phyloP scores from a whole-genome alignment of 2,797 vertebrate species.

The Stomatorhinus walkeri region DNA sequence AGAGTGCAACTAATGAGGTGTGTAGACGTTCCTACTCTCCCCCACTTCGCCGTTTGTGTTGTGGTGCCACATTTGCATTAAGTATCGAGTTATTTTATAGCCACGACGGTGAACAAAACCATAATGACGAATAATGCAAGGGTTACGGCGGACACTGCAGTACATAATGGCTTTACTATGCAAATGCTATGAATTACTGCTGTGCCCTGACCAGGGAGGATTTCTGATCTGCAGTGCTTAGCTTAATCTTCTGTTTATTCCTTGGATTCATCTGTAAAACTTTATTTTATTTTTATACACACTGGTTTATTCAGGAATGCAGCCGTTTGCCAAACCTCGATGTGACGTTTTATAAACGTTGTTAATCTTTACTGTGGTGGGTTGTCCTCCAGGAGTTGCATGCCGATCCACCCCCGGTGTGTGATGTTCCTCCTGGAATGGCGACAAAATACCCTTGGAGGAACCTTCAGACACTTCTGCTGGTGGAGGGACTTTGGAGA shows the following conservation, averaged over 20 bases:
- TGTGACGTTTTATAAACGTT: background rate
- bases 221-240: background rate
- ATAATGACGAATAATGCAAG: background rate
- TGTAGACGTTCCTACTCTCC: background rate
- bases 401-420: background rate
- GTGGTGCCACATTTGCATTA: background rate
- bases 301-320: background rate
- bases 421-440: background rate
- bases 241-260: background rate
- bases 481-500: background rate
- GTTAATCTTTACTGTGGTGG: background rate
- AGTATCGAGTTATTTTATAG: background rate
- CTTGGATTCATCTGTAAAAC: background rate
- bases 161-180: background rate
- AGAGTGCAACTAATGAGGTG: background rate
- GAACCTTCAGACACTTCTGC: background rate
- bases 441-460: background rate
- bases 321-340: background rate
- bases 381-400: background rate
- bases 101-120: background rate
- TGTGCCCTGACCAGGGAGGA: background rate
- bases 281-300: background rate
- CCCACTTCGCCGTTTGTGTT: background rate
- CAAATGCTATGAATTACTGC: background rate
- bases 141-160: background rate